These are phyloP conservation scores for Mellivora capensis DNA, from an alignment of 2,113 vertebrate species.

Conservation along the genomic window DNA sequence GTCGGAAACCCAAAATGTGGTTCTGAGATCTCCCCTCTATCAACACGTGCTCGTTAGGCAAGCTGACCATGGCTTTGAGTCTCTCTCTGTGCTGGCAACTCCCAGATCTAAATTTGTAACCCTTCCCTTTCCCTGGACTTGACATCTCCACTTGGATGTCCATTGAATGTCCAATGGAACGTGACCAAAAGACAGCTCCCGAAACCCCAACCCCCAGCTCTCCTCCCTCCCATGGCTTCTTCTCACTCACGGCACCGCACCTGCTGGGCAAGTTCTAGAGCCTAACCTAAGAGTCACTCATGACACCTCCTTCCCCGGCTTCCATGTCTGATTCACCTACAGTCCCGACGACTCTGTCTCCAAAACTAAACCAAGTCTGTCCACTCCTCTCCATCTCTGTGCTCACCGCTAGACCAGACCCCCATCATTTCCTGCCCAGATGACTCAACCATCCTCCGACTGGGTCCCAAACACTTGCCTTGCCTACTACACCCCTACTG, in stretches of 20 bases:
- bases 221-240: too few relatives aligned
- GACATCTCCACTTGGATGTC: background rate
- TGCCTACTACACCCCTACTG: background rate
- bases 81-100: background rate
- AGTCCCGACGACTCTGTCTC: background rate
- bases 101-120: background rate
- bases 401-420: background rate
- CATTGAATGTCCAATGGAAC: background rate
- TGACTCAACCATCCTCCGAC: background rate
- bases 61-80: background rate
- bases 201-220: too few relatives aligned
- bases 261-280: background rate
- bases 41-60: too few relatives aligned
- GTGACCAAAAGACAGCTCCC: background rate
- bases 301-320: background rate
- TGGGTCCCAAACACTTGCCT: background rate
- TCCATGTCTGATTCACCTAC: background rate
- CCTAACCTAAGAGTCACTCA: background rate
- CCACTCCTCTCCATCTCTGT: background rate
- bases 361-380: too few relatives aligned
- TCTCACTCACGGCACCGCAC: background rate
- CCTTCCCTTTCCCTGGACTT: background rate
- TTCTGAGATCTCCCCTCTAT: background rate
- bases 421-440: background rate
- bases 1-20: background rate